Base-by-base conservation (phyloP, 2,113 vertebrate species). In the Salvelinus fontinalis region DNA sequence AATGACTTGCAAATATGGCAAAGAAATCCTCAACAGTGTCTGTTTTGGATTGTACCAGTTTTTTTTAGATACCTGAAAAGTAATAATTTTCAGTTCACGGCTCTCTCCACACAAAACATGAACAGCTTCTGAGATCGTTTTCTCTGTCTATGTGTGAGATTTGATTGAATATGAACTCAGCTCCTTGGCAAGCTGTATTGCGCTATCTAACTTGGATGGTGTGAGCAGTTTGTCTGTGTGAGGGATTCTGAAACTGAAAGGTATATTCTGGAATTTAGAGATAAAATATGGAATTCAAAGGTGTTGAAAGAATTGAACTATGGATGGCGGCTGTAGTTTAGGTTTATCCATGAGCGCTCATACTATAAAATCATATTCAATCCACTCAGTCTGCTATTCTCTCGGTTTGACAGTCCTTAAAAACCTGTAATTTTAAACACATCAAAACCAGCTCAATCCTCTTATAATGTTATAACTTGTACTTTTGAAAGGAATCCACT, bases 321-420 rank as follows among this genome's bases (percentile, higher is more conserved):
- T 18, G 51, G 51, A 16, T 54, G 14, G 51, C 4, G 4, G 51
- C 14, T 54, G 51, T 18, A 75, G 48, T 77, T 39, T 29, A 65
- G 74, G 20, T 77, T 75, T 72, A 82, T 82, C 71, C 71, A 79
- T 75, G 69, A 77, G 70, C 70, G 26, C 16, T 3, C 24, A 74
- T 27, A 59, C 27, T 70, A 75, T 11, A 80, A 73, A 44, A 81
- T 78, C 70, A 18, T 18, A 51, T 1, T 14, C 27, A 67, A 54
- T n/a, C 48, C 73, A 75, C 74, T 64, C 54, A 75, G 83, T 57
- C 54, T 20, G 18, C 6, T 0, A 18, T 14, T 57, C 54, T 57
- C 14, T 57, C 54, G 5, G 59, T 62, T 22, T 62, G 18, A 6
- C n/a, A 9, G 24, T n/a, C 8, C 59, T 62, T 22, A 62, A 62